Conservation (phyloP, 1,140 invertebrate genomes). For the Platyscapa corneri region DNA sequence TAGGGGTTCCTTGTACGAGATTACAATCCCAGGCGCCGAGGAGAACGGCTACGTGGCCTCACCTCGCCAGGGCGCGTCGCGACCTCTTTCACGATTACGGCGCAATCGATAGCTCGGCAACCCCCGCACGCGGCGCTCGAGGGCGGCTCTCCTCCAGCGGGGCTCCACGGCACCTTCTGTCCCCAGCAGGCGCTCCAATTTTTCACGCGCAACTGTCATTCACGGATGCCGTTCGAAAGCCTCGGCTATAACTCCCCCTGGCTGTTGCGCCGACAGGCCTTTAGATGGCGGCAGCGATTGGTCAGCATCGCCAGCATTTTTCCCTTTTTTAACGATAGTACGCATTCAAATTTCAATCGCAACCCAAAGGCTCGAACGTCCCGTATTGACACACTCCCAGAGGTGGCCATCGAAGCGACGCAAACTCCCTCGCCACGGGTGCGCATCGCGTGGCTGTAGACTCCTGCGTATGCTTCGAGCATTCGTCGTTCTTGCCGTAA, state of each 20-base stretch:
- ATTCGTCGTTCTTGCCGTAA: neutral
- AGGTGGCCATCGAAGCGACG: neutral
- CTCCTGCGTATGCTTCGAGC: no score
- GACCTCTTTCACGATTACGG: slow-evolving; percentile 45
- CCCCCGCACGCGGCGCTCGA: slow-evolving; percentile 37
- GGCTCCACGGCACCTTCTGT: neutral
- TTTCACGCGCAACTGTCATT: neutral
- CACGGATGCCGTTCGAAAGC: neutral
- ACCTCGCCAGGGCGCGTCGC: neutral
- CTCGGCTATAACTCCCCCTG: slow-evolving; percentile 27
- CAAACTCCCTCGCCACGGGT: neutral
- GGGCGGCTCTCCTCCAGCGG: neutral
- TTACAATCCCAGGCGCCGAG: neutral
- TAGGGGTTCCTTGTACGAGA: neutral
- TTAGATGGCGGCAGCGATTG: slow-evolving; percentile 40
- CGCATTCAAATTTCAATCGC: no score
- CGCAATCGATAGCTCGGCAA: slow-evolving; percentile 49
- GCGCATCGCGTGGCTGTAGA: no score
- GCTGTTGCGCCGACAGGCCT: neutral
- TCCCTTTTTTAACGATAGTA: no score
- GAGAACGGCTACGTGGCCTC: neutral
- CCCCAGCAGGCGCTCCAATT: neutral
- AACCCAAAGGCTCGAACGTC: no score
- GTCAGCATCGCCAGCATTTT: neutral
- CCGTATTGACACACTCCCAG: no score